A percentile compares a stretch with the other conserved stretches of the same genome.
phyloP scores from a whole-genome alignment of 2,797 vertebrate species.

The Gastrophryne carolinensis region DNA sequence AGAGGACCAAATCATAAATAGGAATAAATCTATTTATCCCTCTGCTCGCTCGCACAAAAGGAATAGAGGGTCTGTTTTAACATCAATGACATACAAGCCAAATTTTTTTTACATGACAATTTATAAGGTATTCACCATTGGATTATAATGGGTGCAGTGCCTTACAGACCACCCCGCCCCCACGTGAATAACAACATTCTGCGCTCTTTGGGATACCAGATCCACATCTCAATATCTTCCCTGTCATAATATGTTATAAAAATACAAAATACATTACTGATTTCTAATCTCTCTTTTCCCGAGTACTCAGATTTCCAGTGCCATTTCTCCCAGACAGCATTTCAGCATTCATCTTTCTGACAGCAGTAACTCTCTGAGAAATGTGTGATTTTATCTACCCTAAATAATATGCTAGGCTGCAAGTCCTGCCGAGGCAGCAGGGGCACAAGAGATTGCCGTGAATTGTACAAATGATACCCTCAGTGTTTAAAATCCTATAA shows the following conservation, averaged over 20 bases:
- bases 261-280: slow-evolving; percentile 44
- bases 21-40: no score
- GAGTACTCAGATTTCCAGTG: slow-evolving; percentile 38
- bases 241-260: slow-evolving; percentile 46
- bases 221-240: slow-evolving; percentile 35
- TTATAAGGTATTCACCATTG: no score
- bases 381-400: slow-evolving; percentile 48
- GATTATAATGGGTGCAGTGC: no score
- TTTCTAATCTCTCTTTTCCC: slow-evolving; percentile 34
- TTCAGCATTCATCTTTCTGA: slow-evolving; percentile 48
- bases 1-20: no score
- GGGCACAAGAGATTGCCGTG: slow-evolving; percentile 38
- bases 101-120: no score
- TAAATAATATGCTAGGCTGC: slow-evolving; percentile 49
- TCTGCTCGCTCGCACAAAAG: no score
- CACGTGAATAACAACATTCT: slow-evolving; percentile 23
- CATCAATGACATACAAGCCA: no score
- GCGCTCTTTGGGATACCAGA: slow-evolving; percentile 27
- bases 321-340: slow-evolving; percentile 36
- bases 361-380: slow-evolving; percentile 46
- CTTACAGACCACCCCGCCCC: slow-evolving; percentile 3
- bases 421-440: slow-evolving; percentile 41
- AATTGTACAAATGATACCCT: slow-evolving; percentile 41
- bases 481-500: background rate
- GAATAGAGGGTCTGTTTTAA: no score